Base-by-base conservation (phyloP, 2,888 invertebrate species). In the Pandemis heparana region DNA sequence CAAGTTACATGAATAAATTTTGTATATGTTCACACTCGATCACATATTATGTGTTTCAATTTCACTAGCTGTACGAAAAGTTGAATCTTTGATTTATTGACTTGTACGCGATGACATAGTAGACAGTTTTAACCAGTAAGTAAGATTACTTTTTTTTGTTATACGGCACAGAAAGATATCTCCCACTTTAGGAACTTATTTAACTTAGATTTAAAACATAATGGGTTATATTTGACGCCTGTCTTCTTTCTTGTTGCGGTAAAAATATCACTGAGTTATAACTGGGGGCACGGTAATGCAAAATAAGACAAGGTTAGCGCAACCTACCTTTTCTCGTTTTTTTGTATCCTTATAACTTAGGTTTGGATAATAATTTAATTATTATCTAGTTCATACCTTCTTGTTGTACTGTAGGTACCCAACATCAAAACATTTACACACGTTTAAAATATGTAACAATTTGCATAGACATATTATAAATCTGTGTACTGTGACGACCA, bases 11-110 rank as follows among this genome's bases (percentile, higher is more conserved):
- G 46, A 32, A 41, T 69, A 74, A 69, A 51, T 69, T 51, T 60
- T 16, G 51, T 43, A 63, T 23, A 59, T 73, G 2, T 53, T 74
- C 61, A 63, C 71, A 70, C 74, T 75, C 71, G 70, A 69, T 61
- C 71, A 66, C 71, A 72, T 66, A 59, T 23, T 43, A 43, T 72
- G 59, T 61, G 65, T 71, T 74, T 74, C 65, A 75, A 71, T 76
- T 75, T 73, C 73, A 75, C 77, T 71, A 38, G 61, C 67, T 18
- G 68, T 59, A 64, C 72, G 66, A 72, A 73, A 77, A 63, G 39
- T 41, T 53, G 74, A 69, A 69, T 62, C 48, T 56, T 71, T 77
- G 76, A 77, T 76, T 77, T 74, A 77, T 76, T 74, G 56, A 23
- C 23, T 23, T 56, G 56, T 56, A 23, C 67, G 48, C 56, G 51